These are phyloP conservation scores for Helicoverpa zea DNA, from an alignment of 1,140 invertebrate genomes.

Conservation along the genomic window DNA sequence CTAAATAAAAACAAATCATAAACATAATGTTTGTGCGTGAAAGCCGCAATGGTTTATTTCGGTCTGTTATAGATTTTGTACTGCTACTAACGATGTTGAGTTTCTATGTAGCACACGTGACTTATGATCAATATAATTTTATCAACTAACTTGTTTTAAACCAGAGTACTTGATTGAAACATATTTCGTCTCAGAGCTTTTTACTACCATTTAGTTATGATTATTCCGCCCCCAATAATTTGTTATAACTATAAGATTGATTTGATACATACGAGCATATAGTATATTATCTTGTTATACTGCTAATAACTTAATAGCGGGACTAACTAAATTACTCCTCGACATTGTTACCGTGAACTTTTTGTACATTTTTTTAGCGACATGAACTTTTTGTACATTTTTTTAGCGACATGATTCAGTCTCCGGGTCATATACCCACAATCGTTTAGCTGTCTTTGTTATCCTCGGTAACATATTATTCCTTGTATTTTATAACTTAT, in stretches of 20 bases:
- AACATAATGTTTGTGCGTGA: background rate
- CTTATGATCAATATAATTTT: too few relatives aligned
- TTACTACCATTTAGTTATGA: too few relatives aligned
- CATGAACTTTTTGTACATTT: constrained; percentile 50
- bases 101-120: background rate
- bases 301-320: constrained; percentile 25
- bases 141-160: too few relatives aligned
- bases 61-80: background rate
- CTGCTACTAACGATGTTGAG: too few relatives aligned
- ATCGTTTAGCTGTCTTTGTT: constrained; percentile 39
- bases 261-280: background rate
- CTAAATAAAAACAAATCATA: background rate
- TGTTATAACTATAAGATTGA: constrained; percentile 5
- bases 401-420: constrained; percentile 57
- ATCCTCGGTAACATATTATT: constrained; percentile 8
- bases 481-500: constrained; percentile 9
- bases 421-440: constrained; percentile 58
- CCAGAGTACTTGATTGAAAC: too few relatives aligned
- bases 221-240: constrained; percentile 15
- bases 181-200: too few relatives aligned
- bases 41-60: constrained; percentile 2
- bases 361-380: constrained; percentile 49
- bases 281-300: constrained; percentile 21
- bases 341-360: constrained; percentile 20
- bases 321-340: constrained; percentile 37